Evolutionary conservation across 2,888 invertebrate genomes (phyloP), one percentile per base, ranked within the genome.

Genomic region (Cryptus viduatorius): DNA sequence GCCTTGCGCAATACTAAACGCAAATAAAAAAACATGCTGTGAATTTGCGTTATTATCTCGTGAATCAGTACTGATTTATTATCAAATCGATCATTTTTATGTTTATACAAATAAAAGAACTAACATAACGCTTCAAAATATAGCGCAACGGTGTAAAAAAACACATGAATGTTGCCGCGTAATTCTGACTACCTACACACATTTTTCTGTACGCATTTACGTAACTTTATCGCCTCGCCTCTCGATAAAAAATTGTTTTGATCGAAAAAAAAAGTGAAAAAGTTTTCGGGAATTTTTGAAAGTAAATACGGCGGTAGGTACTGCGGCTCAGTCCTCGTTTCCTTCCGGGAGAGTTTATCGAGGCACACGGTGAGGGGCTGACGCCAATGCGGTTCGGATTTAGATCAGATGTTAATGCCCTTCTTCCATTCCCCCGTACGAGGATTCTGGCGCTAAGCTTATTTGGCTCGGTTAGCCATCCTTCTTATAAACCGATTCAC

Each of bases 1-100:
- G 98, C 98, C 95, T 98, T 98, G 94, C 97, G 97, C 92, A 98
- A 96, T 93, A 98, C 98, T 98, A 94, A 88, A 95, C 95, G 84
- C 86, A 56, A 83, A 80, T 71, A 61, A 42, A 24, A 24, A 67
- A 68, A 82, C 68, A 76, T 10, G 50, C 10, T 37, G 3, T 24
- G 2, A 29, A n/a, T 46, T 59, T 44, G 24, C 19, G 56, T 42
- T 61, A 12, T 29, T 42, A 46, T 53, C 19, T 59, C 44, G 29
- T 72, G 44, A 59, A 29, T 72, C 56, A n/a, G n/a, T n/a, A 44
- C 42, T 5, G 19, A 72, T 72, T 59, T 24, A 72, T 19, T 24
- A 42, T 59, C 69, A 29, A 69, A n/a, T 46, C 44, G 44, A 42
- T 59, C 29, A 46, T 59, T 59, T 71, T 10, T 56, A 4, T 12